phyloP scores from a whole-genome alignment of 2,113 vertebrate species.

The Galeopterus variegatus region DNA sequence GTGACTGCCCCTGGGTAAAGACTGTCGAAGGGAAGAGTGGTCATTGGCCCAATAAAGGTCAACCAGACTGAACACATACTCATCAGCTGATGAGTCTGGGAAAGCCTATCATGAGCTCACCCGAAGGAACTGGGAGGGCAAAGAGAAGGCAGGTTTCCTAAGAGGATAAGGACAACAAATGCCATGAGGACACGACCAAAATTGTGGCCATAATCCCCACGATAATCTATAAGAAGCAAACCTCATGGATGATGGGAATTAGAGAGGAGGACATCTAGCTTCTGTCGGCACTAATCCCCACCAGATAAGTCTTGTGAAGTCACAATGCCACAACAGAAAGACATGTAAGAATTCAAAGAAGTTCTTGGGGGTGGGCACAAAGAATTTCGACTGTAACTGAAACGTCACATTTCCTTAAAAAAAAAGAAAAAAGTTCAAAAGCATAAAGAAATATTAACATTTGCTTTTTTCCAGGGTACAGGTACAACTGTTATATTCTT shows the following conservation, averaged over 20 bases:
- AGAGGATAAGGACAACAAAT: not conserved
- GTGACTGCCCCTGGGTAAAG: not conserved
- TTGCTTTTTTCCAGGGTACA: not conserved
- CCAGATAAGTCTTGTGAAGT: not conserved
- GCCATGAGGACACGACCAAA: not conserved
- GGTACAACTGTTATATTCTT: not conserved
- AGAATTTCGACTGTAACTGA: not conserved
- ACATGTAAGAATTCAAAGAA: not conserved
- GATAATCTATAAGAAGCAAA: not conserved
- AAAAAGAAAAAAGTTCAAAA: not conserved
- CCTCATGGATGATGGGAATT: not conserved
- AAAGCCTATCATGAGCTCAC: not conserved
- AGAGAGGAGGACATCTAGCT: not conserved
- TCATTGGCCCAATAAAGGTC: not conserved
- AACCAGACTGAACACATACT: not conserved
- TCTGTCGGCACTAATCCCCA: not conserved
- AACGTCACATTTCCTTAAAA: not conserved
- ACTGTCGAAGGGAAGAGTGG: not conserved
- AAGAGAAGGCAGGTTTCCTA: not conserved
- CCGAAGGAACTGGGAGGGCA: not conserved
- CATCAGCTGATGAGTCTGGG: not conserved
- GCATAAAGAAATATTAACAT: not conserved
- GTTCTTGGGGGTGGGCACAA: not conserved
- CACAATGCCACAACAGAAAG: not conserved
- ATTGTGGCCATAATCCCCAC: not conserved